These are phyloP conservation scores for Australoheros facetus DNA, from an alignment of 2,797 vertebrate genomes.

Conservation along the genomic window DNA sequence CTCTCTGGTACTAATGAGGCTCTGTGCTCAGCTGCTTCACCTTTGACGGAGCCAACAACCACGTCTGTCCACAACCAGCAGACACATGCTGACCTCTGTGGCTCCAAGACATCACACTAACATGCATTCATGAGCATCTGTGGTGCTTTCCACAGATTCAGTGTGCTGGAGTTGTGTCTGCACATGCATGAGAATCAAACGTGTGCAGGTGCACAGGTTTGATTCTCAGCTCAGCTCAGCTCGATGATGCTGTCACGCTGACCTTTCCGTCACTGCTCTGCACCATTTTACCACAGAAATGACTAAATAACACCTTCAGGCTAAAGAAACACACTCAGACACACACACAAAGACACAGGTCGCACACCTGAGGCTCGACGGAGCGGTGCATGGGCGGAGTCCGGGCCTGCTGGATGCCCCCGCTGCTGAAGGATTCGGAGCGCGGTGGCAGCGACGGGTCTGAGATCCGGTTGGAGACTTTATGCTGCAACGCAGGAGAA, in stretches of 20 bases:
- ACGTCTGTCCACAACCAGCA: neutral
- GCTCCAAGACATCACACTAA: neutral
- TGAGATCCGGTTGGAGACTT: conserved; percentile 96
- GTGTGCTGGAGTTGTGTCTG: rapidly evolving
- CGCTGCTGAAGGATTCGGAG: conserved; percentile 97
- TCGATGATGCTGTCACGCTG: no score
- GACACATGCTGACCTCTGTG: neutral
- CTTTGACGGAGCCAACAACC: neutral
- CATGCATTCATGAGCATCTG: rapidly evolving
- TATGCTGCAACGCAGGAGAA: conserved; percentile 94
- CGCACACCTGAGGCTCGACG: conserved; percentile 91
- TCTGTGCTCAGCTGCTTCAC: neutral
- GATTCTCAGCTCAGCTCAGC: neutral
- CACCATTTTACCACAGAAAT: rapidly evolving
- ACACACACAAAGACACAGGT: neutral
- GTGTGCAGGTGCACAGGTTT: neutral
- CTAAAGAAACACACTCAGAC: neutral
- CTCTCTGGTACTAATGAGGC: neutral
- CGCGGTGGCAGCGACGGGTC: conserved; percentile 95
- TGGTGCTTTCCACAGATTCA: neutral
- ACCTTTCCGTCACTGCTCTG: neutral
- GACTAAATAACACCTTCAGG: no score
- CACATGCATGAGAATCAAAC: neutral
- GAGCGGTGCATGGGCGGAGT: conserved; percentile 95
- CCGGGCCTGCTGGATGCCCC: conserved; percentile 91